These are phyloP conservation scores for Sus scrofa DNA, from an alignment of 2,113 vertebrate genomes.

Conservation along the genomic window DNA sequence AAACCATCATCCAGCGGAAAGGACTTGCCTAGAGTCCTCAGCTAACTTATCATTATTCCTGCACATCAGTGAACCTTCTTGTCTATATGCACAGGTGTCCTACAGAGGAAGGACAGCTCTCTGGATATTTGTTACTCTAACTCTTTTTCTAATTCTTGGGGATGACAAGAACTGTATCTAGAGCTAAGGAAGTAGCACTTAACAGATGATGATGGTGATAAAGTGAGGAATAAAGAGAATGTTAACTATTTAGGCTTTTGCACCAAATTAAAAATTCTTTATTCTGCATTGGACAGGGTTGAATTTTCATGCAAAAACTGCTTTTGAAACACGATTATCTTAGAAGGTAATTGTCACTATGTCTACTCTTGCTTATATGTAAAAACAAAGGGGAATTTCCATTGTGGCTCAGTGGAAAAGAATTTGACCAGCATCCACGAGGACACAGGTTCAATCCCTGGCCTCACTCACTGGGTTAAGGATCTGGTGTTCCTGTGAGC, in stretches of 20 bases:
- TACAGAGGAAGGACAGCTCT: not conserved
- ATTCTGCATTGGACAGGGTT: not conserved
- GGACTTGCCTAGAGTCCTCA: not conserved
- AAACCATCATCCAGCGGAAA: not conserved
- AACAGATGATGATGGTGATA: not conserved
- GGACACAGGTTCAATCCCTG: too few species aligned
- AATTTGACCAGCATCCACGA: too few species aligned
- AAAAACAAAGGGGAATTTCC: not conserved
- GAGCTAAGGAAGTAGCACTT: conserved; percentile 18
- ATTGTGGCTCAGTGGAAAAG: too few species aligned
- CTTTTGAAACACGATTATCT: not conserved
- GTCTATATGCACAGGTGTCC: not conserved
- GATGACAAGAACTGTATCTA: not conserved
- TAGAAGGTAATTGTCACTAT: conserved; percentile 28
- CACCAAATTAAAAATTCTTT: conserved; percentile 29
- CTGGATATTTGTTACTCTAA: not conserved
- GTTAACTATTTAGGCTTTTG: not conserved
- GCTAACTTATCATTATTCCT: not conserved
- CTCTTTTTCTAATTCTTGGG: not conserved
- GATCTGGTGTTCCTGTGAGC: too few species aligned
- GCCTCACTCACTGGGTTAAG: too few species aligned
- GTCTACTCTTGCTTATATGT: not conserved
- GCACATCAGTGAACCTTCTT: not conserved
- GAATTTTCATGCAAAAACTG: conserved; percentile 31
- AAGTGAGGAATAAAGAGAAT: not conserved